Base-by-base conservation (phyloP, 2,888 invertebrate species). In the Chironomus tentans region DNA sequence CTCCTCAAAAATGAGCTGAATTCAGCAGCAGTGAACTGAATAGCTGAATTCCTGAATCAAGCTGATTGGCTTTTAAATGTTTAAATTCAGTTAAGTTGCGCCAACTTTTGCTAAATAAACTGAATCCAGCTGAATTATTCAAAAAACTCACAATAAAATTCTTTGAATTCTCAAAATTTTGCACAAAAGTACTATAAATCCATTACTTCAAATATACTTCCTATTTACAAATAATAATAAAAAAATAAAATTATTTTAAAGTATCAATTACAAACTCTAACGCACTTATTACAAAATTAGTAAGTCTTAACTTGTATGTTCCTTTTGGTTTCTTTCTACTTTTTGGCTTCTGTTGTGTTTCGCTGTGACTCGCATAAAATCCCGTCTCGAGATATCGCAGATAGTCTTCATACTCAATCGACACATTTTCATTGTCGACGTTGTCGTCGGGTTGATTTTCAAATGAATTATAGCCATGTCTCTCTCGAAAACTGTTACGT, bases 261-360 rank as follows among this genome's bases (percentile, higher is more conserved):
- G 21, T 74, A 74, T 74, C 68, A 22, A 74, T 74, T 62, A 74
- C 74, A 48, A 62, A 74, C 47, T 74, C 68, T 38, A 74, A 74
- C 68, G 74, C 74, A 74, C 47, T 74, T 46, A 74, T 74, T 18
- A 74, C 65, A 48, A 74, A 68, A 18, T 47, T 74, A 3, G 65
- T 74, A 38, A 74, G 28, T 72, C 50, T 46, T 24, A 24, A 24
- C 4, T 24, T 24, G 4, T 24, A 24, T 24, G 24, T 24, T 12
- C 21, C 7, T 48, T 47, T 28, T 46, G 47, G 24, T 7, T 18
- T 70, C 18, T 70, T 61, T 72, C 50, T 46, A n/a, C 21, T 18
- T 48, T 47, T 28, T 46, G 47, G 24, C 2, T 18, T 70, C 18
- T 70, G 22, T 70, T 70, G 24, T 50, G 48, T n/a, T 50, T 70